Evolutionary conservation across 2,888 invertebrate species (phyloP).

Genomic region (Drosophila pegasa): DNA sequence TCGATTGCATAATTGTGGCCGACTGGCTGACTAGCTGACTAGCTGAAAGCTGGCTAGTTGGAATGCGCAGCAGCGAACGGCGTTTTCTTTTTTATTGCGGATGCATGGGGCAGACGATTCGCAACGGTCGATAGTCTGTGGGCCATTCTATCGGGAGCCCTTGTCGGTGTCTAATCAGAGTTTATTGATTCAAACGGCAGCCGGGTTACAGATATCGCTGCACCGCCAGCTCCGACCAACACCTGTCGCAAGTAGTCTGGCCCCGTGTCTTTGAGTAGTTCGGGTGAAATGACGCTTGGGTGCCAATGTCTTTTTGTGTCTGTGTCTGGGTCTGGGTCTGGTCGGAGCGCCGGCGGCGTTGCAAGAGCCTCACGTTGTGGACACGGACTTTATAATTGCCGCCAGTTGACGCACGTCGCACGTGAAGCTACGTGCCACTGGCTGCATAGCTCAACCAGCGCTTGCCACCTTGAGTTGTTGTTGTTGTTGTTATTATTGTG

Average conservation of each 20-base stretch:
- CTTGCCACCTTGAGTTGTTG: constrained; percentile 4
- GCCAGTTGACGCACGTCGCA: constrained; percentile 77
- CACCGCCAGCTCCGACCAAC: constrained; percentile 28
- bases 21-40: constrained; percentile 45
- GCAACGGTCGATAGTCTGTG: constrained; percentile 60
- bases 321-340: constrained; percentile 20
- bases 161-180: constrained; percentile 67
- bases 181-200: constrained; percentile 79
- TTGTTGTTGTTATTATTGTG: constrained; percentile 8
- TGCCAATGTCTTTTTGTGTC: constrained; percentile 46
- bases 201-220: constrained; percentile 39
- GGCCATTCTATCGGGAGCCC: constrained; percentile 40
- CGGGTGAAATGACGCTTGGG: constrained; percentile 56
- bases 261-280: neutral
- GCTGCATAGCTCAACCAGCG: constrained; percentile 9
- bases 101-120: constrained; percentile 77
- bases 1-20: constrained; percentile 54
- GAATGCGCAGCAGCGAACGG: constrained; percentile 66
- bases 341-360: constrained; percentile 55
- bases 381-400: constrained; percentile 76
- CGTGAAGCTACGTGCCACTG: constrained; percentile 69
- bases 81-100: constrained; percentile 73
- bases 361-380: constrained; percentile 52
- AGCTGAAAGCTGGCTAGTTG: constrained; percentile 33
- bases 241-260: constrained; percentile 50